phyloP scores from a whole-genome alignment of 2,888 invertebrate species.

The Drosophila monieri region DNA sequence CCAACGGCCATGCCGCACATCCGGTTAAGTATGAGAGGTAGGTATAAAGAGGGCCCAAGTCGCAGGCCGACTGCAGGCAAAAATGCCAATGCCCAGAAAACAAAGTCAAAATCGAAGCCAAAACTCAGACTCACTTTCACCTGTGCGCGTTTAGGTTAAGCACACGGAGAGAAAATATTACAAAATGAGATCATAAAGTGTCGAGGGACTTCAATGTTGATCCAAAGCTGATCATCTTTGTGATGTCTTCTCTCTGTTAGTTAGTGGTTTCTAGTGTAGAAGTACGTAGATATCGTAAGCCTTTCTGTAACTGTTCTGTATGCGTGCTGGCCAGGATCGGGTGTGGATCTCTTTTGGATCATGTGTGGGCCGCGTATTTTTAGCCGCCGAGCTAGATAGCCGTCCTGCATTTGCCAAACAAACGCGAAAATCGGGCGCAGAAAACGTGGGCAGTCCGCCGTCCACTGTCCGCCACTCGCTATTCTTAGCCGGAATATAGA shows the following conservation, averaged over 20 bases:
- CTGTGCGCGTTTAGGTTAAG: constrained; percentile 54
- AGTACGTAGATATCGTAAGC: constrained; percentile 8
- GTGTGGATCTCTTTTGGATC: constrained; percentile 21
- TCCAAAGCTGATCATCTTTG: not conserved
- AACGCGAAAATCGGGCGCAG: constrained; percentile 44
- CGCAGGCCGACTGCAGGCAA: constrained; percentile 2
- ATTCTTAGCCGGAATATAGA: constrained; percentile 54
- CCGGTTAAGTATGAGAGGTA: constrained; percentile 84
- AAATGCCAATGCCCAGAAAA: constrained; percentile 9
- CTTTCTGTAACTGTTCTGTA: constrained; percentile 32
- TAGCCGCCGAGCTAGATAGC: constrained; percentile 59
- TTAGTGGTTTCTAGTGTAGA: constrained; percentile 52
- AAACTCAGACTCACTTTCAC: constrained; percentile 62
- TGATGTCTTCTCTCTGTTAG: constrained; percentile 20
- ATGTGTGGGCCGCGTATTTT: constrained; percentile 68
- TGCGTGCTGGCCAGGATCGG: constrained; percentile 29
- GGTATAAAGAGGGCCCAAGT: constrained; percentile 59
- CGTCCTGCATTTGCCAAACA: constrained; percentile 45
- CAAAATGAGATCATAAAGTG: not conserved
- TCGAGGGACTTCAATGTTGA: no score
- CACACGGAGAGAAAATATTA: constrained; percentile 29
- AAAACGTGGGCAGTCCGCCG: constrained; percentile 72
- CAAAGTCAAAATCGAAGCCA: constrained; percentile 31
- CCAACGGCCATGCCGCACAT: constrained; percentile 84
- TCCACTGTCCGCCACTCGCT: constrained; percentile 52